Conservation (phyloP, 2,113 vertebrate species). For the Agelaius phoeniceus region DNA sequence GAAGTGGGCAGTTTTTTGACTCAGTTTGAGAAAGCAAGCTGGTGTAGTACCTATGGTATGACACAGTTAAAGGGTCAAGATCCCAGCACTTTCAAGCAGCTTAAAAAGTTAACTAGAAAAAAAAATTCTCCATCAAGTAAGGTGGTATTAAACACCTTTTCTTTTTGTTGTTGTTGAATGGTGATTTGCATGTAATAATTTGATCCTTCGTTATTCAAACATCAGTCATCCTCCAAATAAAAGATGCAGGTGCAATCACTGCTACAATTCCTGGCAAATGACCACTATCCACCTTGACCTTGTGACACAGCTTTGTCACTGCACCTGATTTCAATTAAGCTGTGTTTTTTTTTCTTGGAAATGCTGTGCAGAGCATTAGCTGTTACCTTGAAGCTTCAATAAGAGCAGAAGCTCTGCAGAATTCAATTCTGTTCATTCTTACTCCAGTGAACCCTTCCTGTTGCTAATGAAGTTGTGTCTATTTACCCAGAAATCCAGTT, state of each 20-base stretch:
- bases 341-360: not conserved
- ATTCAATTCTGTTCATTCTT: not conserved
- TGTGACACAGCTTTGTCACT: not conserved
- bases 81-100: not conserved
- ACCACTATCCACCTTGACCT: not conserved
- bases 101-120: not conserved
- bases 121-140: not conserved
- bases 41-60: not conserved
- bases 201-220: not conserved
- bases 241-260: not conserved
- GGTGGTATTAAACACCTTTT: not conserved
- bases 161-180: not conserved
- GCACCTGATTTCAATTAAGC: not conserved
- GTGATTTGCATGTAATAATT: not conserved
- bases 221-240: not conserved
- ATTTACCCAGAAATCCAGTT: not conserved
- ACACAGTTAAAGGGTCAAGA: not conserved
- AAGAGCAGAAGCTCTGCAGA: not conserved
- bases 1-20: not conserved
- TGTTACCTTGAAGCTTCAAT: not conserved
- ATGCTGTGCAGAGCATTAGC: not conserved
- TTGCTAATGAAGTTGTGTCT: not conserved
- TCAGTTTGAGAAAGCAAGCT: not conserved
- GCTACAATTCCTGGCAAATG: not conserved
- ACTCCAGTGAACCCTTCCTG: not conserved